Evolutionary conservation across 2,113 vertebrate species (phyloP).

Genomic region (Diadophis punctatus): DNA sequence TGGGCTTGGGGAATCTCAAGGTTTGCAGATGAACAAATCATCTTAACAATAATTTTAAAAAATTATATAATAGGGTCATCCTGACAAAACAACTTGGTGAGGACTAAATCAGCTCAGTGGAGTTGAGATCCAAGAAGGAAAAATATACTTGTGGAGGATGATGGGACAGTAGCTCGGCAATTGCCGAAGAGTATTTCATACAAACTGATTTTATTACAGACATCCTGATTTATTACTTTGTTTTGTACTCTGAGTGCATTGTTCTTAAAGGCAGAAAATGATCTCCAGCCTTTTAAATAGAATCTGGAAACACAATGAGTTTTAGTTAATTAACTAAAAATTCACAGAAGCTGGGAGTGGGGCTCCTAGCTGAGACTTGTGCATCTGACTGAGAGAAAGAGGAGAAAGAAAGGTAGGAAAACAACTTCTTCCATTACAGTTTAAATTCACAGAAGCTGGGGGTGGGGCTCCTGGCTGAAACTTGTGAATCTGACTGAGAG

Average conservation of each 20-base stretch:
- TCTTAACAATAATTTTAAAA: not conserved
- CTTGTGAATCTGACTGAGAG: too few relatives aligned
- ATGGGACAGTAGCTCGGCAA: not conserved
- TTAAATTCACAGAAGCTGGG: too few relatives aligned
- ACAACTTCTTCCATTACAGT: too few relatives aligned
- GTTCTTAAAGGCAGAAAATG: not conserved
- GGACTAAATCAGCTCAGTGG: not conserved
- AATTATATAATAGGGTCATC: not conserved
- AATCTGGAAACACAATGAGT: not conserved
- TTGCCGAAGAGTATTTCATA: not conserved
- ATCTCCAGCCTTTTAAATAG: not conserved
- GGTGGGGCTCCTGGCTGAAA: too few relatives aligned
- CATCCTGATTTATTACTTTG: not conserved
- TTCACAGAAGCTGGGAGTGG: too few relatives aligned
- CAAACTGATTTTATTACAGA: not conserved
- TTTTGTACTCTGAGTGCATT: not conserved
- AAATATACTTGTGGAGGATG: not conserved
- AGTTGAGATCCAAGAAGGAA: not conserved
- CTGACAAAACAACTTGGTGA: not conserved
- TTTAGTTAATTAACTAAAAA: not conserved
- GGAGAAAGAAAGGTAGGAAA: not conserved
- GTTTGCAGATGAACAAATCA: not conserved
- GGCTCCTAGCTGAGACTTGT: too few relatives aligned
- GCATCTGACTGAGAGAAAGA: too few relatives aligned
- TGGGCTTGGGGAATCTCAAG: not conserved